phyloP scores from a whole-genome alignment of 2,888 invertebrate genomes.

The Chymomyza amoena region DNA sequence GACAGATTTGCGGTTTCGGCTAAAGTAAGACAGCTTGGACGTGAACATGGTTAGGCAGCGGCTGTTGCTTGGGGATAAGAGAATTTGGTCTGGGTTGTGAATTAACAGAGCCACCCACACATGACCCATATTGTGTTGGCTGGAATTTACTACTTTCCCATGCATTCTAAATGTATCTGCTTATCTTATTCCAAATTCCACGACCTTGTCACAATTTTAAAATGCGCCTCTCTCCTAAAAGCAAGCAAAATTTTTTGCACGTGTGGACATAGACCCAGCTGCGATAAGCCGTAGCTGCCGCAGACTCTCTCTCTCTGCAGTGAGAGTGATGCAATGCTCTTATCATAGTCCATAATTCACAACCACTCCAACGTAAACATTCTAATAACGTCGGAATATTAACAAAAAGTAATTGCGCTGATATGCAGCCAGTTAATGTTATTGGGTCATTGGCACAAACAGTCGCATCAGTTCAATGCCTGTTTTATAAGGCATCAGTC shows the following conservation, averaged over 20 bases:
- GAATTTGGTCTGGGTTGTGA: background rate
- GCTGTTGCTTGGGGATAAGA: background rate
- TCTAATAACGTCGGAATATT: too few relatives aligned
- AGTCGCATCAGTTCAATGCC: conserved; percentile 40
- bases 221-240: background rate
- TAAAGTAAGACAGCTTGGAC: too few relatives aligned
- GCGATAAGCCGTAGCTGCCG: background rate
- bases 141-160: too few relatives aligned
- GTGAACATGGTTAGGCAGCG: background rate
- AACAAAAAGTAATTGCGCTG: conserved; percentile 18
- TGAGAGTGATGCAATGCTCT: conserved; percentile 12
- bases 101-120: background rate
- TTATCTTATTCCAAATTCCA: background rate
- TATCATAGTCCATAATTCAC: background rate
- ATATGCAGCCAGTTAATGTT: conserved; percentile 42
- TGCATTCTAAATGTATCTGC: too few relatives aligned
- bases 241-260: background rate
- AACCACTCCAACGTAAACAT: background rate
- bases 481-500: conserved; percentile 13
- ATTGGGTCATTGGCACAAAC: conserved; percentile 12
- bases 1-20: too few relatives aligned
- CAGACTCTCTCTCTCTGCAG: background rate
- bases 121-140: too few relatives aligned
- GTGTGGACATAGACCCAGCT: background rate
- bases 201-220: too few relatives aligned